These are phyloP conservation scores for Macrocentrus cingulum DNA, from an alignment of 1,140 invertebrate genomes.

Conservation along the genomic window DNA sequence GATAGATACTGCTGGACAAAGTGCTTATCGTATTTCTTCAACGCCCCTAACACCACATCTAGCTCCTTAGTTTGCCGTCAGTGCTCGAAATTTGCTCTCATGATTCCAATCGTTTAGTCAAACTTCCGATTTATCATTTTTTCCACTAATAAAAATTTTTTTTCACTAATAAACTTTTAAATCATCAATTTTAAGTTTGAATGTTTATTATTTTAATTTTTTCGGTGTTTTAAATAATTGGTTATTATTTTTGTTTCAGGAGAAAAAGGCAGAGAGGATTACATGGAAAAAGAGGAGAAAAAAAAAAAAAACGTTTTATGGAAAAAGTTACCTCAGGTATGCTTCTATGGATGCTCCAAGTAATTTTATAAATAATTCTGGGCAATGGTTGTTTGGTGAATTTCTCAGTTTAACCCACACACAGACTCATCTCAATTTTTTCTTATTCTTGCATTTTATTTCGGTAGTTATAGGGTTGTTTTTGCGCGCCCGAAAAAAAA, in stretches of 20 bases:
- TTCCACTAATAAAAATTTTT: too few species aligned
- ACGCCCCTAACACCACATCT: background rate
- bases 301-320: slow-evolving; percentile 22
- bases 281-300: background rate
- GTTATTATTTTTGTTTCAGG: background rate
- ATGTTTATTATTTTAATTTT: background rate
- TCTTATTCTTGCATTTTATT: slow-evolving; percentile 6
- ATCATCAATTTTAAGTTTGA: too few species aligned
- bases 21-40: slow-evolving; percentile 58
- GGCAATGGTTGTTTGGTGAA: slow-evolving; percentile 36
- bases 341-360: slow-evolving; percentile 15
- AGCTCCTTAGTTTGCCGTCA: background rate
- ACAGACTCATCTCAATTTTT: slow-evolving; percentile 28
- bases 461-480: slow-evolving; percentile 6
- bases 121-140: too few species aligned
- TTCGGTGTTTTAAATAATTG: background rate
- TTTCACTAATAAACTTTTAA: too few species aligned
- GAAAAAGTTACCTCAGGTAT: slow-evolving; percentile 22
- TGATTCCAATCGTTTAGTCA: background rate
- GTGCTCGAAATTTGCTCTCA: background rate
- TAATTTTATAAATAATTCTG: slow-evolving; percentile 46
- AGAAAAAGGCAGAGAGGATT: background rate
- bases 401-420: slow-evolving; percentile 31
- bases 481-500: background rate
- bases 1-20: slow-evolving; percentile 55